phyloP scores from a whole-genome alignment of 2,797 vertebrate species.

The Falco concolor region DNA sequence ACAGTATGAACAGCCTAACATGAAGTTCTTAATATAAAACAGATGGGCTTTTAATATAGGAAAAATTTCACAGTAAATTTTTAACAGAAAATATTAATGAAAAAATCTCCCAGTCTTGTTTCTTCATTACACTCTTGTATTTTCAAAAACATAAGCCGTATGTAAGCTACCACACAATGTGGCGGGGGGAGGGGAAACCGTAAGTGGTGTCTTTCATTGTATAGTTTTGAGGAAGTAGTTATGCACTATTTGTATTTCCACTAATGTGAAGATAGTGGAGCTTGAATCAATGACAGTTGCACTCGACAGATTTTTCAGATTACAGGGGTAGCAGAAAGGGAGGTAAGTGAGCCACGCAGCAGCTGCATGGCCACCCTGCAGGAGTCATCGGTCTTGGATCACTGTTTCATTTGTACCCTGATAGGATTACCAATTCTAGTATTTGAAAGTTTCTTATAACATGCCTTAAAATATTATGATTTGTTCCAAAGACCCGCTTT shows the following conservation, averaged over 20 bases:
- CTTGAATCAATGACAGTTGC: conserved; percentile 63
- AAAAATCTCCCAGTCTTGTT: neutral
- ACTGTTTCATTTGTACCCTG: conserved; percentile 57
- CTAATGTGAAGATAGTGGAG: conserved; percentile 39
- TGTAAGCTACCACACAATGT: neutral
- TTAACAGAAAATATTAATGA: neutral
- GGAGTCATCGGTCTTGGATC: conserved; percentile 25
- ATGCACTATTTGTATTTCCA: conserved; percentile 60
- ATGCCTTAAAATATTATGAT: conserved; percentile 80
- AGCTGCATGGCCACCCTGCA: neutral
- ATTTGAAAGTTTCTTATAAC: conserved; percentile 69
- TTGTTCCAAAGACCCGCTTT: conserved; percentile 79
- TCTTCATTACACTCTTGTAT: neutral
- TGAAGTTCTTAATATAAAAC: neutral
- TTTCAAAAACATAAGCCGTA: neutral
- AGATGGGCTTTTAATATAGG: neutral
- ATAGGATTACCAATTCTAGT: conserved; percentile 58
- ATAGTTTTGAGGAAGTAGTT: conserved; percentile 50
- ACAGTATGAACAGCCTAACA: neutral
- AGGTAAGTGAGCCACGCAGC: neutral
- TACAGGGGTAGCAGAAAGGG: conserved; percentile 5
- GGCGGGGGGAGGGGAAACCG: neutral
- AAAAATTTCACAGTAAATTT: neutral
- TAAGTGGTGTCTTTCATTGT: neutral
- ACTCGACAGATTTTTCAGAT: conserved; percentile 27